These are phyloP conservation scores for Neopelma chrysocephalum DNA, from an alignment of 2,797 vertebrate genomes.

Conservation along the genomic window DNA sequence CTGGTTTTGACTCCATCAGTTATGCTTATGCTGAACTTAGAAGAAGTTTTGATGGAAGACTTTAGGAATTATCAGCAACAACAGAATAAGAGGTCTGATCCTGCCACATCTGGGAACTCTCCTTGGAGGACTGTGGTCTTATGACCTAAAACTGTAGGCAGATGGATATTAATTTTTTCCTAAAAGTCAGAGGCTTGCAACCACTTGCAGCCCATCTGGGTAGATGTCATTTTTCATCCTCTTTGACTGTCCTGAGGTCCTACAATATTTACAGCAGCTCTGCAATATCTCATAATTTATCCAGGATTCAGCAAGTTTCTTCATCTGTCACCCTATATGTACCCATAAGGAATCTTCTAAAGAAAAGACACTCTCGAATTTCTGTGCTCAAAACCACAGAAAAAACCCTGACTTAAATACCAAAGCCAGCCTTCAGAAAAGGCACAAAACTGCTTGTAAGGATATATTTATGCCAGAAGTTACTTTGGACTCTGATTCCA, in stretches of 20 bases:
- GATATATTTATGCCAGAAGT: not conserved
- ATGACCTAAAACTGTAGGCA: not conserved
- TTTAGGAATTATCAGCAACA: not conserved
- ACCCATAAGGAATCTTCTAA: not conserved
- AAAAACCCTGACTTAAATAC: not conserved
- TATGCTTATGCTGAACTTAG: not conserved
- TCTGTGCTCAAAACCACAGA: not conserved
- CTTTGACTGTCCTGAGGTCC: not conserved
- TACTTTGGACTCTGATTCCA: not conserved
- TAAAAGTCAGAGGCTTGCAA: not conserved
- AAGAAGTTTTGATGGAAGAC: not conserved
- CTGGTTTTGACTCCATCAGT: not conserved
- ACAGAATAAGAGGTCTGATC: not conserved
- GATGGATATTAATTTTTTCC: not conserved
- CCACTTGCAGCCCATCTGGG: not conserved
- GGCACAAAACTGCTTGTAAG: not conserved
- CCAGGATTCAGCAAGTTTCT: constrained; percentile 10
- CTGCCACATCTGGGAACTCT: not conserved
- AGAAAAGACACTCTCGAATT: not conserved
- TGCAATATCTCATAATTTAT: not conserved
- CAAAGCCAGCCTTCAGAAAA: not conserved
- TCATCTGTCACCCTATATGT: not conserved
- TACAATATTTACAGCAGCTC: constrained; percentile 32
- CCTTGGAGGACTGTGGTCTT: not conserved
- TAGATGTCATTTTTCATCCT: not conserved